Evolutionary conservation across 2,113 vertebrate species (phyloP), one percentile per base, ranked within the genome.

Genomic region (Stigmatopora argus): DNA sequence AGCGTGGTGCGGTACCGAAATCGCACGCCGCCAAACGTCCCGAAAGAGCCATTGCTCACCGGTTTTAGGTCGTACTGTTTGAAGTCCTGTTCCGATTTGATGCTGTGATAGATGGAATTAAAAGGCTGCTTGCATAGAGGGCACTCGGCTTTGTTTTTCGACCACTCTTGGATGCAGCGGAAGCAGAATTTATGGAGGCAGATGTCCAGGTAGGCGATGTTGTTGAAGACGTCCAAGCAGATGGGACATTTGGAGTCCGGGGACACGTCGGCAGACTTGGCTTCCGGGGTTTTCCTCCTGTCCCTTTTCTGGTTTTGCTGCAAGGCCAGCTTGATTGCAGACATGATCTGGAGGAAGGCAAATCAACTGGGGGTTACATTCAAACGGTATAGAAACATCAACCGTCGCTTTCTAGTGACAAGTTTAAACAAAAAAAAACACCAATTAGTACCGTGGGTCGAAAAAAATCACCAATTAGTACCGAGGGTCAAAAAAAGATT

Each of bases 171-270:
- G 65, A 98, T 94, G 80, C 97, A 99, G 17, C 92, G 90, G 80
- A 98, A 99, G 74, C 97, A 98, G 84, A 99, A 99, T 65, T 93
- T 94, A 59, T 99, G 97, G 53, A 95, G 89, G 78, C 96, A 99
- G 49, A 89, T 83, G 78, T 98, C 93, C 13, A 97, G 88, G 62
- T 94, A 95, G 0, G 94, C 93, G 55, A 96, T 90, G 15, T 98
- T 98, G 86, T 94, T 92, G 78, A 98, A 98, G 19, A 74, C 83
- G n/a, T 98, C 97, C 88, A 99, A 90, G 78, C 97, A 99, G 79
- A 98, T 98, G 19, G 96, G 95, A 81, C 97, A 99, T 77, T 97
- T 99, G 10, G 95, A 97, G 85, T 99, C 94, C 0, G 97, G 97
- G 26, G 97, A 99, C 0, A 91, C 87, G 74, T 96, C 93, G 53